Base-by-base conservation (phyloP, 2,888 invertebrate species). In the Caenorhabditis sp. region DNA sequence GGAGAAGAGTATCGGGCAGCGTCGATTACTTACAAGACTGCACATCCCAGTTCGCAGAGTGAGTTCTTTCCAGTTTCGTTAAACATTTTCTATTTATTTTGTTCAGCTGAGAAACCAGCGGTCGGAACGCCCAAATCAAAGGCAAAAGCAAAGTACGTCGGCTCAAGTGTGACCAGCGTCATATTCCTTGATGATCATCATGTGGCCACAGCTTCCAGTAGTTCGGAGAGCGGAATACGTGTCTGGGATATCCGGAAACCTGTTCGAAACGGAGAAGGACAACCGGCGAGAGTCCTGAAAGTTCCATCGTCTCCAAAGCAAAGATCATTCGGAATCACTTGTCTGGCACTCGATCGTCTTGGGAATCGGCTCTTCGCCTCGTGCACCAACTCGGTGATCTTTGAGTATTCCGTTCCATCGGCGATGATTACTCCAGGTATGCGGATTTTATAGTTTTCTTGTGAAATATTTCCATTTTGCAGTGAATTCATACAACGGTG, bases 211-310 rank as follows among this genome's bases (percentile, higher is more conserved):
- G 82, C 78, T 18, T 82, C 82, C 0, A 74, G 74, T 18, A 62
- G 44, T 11, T 69, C 82, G 0, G 37, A 40, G 4, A 82, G 82
- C n/a, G 82, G 82, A 18, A 65, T 82, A 15, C 72, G 74, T 20
- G 50, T 82, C 8, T 82, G 78, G 78, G 82, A 82, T 35, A 56
- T 69, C 9, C 72, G 82, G 2, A 78, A 72, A 37, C 72, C 72
- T 11, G 37, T 69, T 11, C 69, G 58, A 28, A 70, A 78, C 40
- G 72, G 62, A 47, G 68, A 65, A 37, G 65, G 61, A 15, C 71
- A 71, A 5, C 72, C 80, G 1, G 26, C 15, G 0, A 18, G 55
- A 40, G 22, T 67, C 9, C 51, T 80, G 18, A 56, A 64, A 47
- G 65, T 80, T 11, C 80, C 80, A 5, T 69, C 62, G 22, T 64